Base-by-base conservation (phyloP, 2,797 vertebrate genomes). In the Sebastes jordani region DNA sequence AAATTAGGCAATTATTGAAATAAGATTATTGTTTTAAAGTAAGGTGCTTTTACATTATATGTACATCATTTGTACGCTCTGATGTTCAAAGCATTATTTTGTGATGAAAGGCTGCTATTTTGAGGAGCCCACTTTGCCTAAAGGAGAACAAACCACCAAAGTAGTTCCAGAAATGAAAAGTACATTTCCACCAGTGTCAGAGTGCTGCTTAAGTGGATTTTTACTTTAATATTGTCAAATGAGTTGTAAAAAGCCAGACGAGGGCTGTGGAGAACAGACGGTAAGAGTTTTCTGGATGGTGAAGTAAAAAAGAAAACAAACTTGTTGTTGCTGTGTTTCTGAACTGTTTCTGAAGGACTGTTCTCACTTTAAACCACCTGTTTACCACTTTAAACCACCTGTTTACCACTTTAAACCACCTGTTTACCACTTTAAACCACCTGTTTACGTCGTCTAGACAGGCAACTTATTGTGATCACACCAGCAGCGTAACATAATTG, bases 31-130 rank as follows among this genome's bases (percentile, higher is more conserved):
- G 42, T 79, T 81, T 68, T 38, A 58, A 68, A 71, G 56, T 38
- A 30, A 63, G 74, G 42, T 63, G 62, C 60, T 82, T 70, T 83
- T 68, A 71, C 58, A 30, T 23, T 73, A 59, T 75, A 74, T 46
- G 27, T 66, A 30, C 68, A 66, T 29, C 25, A 56, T 79, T 42
- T 42, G 38, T 42, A 42, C 49, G 3, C 22, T 38, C 27, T 34
- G 70, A 70, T 54, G 73, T 80, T 88, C 72, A 85, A 74, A 85
- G 86, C 42, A 8, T 71, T 30, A 74, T 76, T 82, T 69, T 55
- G 30, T 81, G 80, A 84, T 87, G 81, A 88, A 87, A 87, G 75
- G 83, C 42, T 65, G 64, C 73, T 71, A 78, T 68, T 30, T 62
- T 52, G 38, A 11, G 3, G 56, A 55, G 62, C 30, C 11, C 62